Base-by-base conservation (phyloP, 2,888 invertebrate genomes). In the Epistrophe eligans region DNA sequence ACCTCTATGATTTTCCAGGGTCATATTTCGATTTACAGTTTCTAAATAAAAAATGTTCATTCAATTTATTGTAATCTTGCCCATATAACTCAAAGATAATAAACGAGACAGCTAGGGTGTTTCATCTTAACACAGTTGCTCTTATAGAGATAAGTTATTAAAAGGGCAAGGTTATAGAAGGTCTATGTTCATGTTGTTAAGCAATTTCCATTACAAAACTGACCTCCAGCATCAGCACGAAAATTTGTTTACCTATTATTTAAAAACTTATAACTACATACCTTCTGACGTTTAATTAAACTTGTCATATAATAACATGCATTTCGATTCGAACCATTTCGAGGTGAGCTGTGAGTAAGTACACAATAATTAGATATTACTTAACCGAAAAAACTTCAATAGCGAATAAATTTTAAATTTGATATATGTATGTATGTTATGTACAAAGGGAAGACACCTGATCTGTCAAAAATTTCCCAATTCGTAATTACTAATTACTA, bases 261-360 rank as follows among this genome's bases (percentile, higher is more conserved):
- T 1, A 28, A 50, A 38, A 55, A 32, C 19, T 8, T 43, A 13
- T 57, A 57, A 15, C 28, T 28, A 43, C 3, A 24, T 15, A 64
- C 24, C 28, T 60, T 15, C 24, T 72, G 38, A 52, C 38, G 40
- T 76, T 43, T 55, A 40, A 64, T 48, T 62, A 57, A 35, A 76
- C 19, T 57, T 32, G 43, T 43, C 64, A 66, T 66, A 66, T 66
- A 66, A 66, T 32, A 55, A 74, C 74, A 74, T 52, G 74, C 28
- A 52, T 74, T 64, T 15, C 17, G 9, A 38, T 58, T 57, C 62
- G 40, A 62, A 11, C 52, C 40, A 62, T 74, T 74, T 40, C 62
- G 66, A 76, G 55, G 76, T 76, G 40, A 52, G 24, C 13, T n/a
- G 55, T 76, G 40, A 52, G 13, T 2, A 52, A 52, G 11, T 43